A percentile compares a stretch with the other conserved stretches of the same genome.
Evolutionary conservation across 2,888 invertebrate species (phyloP).

Genomic region (Trichacis sp.): DNA sequence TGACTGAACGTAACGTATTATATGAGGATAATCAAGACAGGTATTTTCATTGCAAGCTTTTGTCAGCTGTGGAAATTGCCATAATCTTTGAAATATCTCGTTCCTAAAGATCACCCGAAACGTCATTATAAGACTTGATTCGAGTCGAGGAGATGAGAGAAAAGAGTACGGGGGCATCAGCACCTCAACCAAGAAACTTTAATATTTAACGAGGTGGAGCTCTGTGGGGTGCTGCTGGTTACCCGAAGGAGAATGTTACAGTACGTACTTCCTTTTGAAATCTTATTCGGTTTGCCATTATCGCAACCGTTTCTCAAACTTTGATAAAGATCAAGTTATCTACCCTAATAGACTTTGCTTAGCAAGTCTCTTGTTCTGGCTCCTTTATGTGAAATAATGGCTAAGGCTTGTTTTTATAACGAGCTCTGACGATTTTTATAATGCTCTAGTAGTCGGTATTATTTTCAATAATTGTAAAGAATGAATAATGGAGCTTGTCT

Average conservation of each 20-base stretch:
- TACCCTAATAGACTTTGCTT: slow-evolving; percentile 8
- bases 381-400: slow-evolving; percentile 9
- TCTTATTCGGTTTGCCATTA: slow-evolving; percentile 64
- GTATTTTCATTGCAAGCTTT: slow-evolving; percentile 28
- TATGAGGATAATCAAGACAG: slow-evolving; percentile 9
- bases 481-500: too few species aligned
- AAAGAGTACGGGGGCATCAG: slow-evolving; percentile 22
- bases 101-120: slow-evolving; percentile 54
- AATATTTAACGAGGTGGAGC: slow-evolving; percentile 63
- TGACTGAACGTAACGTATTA: too few species aligned
- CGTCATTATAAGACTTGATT: slow-evolving; percentile 55
- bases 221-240: slow-evolving; percentile 41
- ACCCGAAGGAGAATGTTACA: slow-evolving; percentile 52
- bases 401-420: not conserved
- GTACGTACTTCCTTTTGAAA: slow-evolving; percentile 66
- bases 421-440: not conserved
- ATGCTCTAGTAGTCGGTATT: too few species aligned
- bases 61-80: slow-evolving; percentile 56
- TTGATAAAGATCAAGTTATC: slow-evolving; percentile 57
- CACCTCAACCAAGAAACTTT: slow-evolving; percentile 52
- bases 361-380: slow-evolving; percentile 15
- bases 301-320: slow-evolving; percentile 53
- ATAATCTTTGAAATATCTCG: slow-evolving; percentile 66
- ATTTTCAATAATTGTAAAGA: too few species aligned
- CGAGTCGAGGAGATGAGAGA: slow-evolving; percentile 39